Evolutionary conservation across 2,888 invertebrate species (phyloP).

Genomic region (Tiliacea aurago): DNA sequence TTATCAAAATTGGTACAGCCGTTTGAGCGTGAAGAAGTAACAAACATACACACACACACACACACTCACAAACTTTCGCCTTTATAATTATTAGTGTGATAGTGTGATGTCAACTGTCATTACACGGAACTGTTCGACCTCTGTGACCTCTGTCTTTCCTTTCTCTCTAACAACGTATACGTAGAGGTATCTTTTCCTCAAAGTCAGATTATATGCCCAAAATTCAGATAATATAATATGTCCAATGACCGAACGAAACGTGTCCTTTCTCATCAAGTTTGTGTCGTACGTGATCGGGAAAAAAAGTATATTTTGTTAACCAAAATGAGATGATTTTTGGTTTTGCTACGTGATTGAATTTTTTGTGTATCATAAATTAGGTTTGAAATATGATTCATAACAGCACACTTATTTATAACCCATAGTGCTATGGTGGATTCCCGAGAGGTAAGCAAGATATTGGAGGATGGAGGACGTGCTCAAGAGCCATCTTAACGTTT

Average conservation of each 20-base stretch:
- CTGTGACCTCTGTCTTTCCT: background rate
- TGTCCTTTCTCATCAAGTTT: conserved; percentile 12
- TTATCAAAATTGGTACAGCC: too few species aligned
- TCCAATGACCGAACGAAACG: background rate
- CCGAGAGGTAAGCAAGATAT: too few species aligned
- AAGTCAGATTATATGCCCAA: background rate
- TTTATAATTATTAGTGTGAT: too few species aligned
- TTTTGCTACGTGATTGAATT: background rate
- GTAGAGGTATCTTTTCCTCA: background rate
- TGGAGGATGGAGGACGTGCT: too few species aligned
- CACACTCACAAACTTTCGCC: too few species aligned
- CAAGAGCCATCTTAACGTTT: too few species aligned
- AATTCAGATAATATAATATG: background rate
- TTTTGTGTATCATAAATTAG: background rate
- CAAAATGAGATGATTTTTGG: background rate
- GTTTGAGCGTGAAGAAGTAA: too few species aligned
- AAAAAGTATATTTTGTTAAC: background rate
- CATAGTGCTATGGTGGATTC: too few species aligned
- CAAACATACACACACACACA: too few species aligned
- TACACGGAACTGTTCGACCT: background rate
- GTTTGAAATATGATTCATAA: background rate
- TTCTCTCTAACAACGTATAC: conserved; percentile 10
- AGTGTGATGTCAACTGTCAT: background rate
- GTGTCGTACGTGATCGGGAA: conserved; percentile 18
- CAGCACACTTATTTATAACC: too few species aligned